Percentiles rank a stretch among this genome's conserved stretches.
Evolutionary conservation across 2,113 vertebrate species (phyloP).

Genomic region (Meriones unguiculatus): DNA sequence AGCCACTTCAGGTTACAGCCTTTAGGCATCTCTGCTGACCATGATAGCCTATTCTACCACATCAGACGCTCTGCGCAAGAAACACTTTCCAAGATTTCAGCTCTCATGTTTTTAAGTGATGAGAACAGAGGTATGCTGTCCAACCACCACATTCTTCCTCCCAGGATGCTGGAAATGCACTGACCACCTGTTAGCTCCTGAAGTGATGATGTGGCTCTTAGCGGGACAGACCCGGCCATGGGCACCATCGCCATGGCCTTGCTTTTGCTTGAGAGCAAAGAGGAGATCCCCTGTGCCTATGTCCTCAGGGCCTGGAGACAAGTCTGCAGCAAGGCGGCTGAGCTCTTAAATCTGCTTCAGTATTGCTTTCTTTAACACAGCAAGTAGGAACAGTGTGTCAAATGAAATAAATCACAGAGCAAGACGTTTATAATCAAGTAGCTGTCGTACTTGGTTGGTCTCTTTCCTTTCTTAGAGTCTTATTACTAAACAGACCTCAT

Average conservation of each 20-base stretch:
- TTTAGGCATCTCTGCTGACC: background rate
- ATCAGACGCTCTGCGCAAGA: fast-evolving
- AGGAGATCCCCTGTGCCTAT: fast-evolving
- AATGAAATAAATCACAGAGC: background rate
- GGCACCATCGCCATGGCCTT: fast-evolving
- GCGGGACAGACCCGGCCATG: background rate
- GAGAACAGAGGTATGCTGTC: background rate
- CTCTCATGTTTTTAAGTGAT: background rate
- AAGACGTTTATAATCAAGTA: background rate
- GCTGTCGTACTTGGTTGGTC: background rate
- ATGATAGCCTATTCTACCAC: background rate
- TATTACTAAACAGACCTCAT: background rate
- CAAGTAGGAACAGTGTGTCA: background rate
- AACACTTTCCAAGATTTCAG: no score
- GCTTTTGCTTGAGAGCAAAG: background rate
- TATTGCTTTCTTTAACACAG: background rate
- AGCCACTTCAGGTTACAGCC: background rate
- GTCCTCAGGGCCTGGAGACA: background rate
- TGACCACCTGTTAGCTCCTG: background rate
- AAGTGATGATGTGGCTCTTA: fast-evolving
- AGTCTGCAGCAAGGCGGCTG: fast-evolving
- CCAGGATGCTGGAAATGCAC: background rate
- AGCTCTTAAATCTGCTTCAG: background rate
- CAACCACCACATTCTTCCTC: fast-evolving
- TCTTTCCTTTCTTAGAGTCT: background rate